These are phyloP conservation scores for Labroides dimidiatus DNA, from an alignment of 2,797 vertebrate species.

Conservation along the genomic window DNA sequence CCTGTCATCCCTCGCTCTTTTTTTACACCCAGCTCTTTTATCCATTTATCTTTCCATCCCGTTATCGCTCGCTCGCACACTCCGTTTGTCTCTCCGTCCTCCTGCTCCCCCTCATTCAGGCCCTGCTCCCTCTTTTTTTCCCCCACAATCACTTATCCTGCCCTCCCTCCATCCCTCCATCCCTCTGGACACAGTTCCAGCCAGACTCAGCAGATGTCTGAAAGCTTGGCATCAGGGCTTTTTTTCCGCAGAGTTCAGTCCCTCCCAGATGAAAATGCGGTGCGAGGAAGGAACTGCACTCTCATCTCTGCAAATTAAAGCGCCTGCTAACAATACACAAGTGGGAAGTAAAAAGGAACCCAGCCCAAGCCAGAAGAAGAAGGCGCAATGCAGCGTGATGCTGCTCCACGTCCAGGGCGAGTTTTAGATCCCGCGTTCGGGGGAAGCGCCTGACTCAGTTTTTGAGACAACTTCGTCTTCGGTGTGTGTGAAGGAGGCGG, in stretches of 20 bases:
- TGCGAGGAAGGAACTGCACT: slow-evolving; percentile 70
- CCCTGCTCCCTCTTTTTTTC: slow-evolving; percentile 29
- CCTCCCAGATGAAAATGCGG: slow-evolving; percentile 77
- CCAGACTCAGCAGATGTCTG: slow-evolving; percentile 81
- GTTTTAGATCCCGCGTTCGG: slow-evolving; percentile 40
- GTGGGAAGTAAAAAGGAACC: slow-evolving; percentile 59
- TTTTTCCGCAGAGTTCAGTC: slow-evolving; percentile 76
- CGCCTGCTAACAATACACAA: slow-evolving; percentile 69
- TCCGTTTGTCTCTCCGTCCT: slow-evolving; percentile 22
- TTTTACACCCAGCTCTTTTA: slow-evolving; percentile 69
- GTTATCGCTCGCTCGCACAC: slow-evolving; percentile 75
- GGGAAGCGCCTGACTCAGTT: slow-evolving; percentile 46
- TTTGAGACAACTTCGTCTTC: slow-evolving; percentile 50
- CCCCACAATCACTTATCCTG: slow-evolving; percentile 51
- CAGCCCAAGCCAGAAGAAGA: slow-evolving; percentile 63
- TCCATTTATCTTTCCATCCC: slow-evolving; percentile 79
- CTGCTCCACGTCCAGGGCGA: slow-evolving; percentile 61
- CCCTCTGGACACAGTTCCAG: slow-evolving; percentile 67
- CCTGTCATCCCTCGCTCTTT: slow-evolving; percentile 76
- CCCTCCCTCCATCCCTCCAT: slow-evolving; percentile 53
- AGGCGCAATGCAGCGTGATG: slow-evolving; percentile 73
- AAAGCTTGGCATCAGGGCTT: slow-evolving; percentile 81
- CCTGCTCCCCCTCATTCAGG: neutral
- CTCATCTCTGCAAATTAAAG: slow-evolving; percentile 74
- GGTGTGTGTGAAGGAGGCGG: slow-evolving; percentile 63